These are phyloP conservation scores for Tenodera sinensis DNA, from an alignment of 2,888 invertebrate species.

Conservation along the genomic window DNA sequence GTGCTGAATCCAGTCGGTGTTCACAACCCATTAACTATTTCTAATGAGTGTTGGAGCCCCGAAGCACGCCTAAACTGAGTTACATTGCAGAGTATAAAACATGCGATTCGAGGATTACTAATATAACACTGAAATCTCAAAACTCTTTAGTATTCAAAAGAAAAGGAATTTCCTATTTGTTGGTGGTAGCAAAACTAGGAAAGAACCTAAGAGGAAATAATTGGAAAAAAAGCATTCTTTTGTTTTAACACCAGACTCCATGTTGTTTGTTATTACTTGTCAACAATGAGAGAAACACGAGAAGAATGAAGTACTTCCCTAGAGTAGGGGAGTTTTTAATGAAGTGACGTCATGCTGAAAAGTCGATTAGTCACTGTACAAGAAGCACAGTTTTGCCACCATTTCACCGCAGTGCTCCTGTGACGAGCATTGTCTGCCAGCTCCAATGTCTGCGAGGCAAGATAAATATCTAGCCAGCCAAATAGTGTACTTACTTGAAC, in stretches of 20 bases:
- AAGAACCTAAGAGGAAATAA: neutral
- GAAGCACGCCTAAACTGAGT: too few species aligned
- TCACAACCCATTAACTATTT: too few species aligned
- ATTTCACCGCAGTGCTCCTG: neutral
- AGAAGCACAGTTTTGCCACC: neutral
- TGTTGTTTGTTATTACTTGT: neutral
- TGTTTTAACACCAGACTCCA: neutral
- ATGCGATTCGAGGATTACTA: too few species aligned
- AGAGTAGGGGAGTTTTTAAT: neutral
- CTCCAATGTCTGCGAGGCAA: too few species aligned
- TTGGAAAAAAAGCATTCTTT: neutral
- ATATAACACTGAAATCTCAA: too few species aligned
- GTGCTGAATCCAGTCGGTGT: too few species aligned
- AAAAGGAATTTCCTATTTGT: neutral
- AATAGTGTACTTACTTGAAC: too few species aligned
- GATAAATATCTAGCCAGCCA: too few species aligned
- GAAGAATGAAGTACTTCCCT: neutral
- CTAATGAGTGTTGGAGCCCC: too few species aligned
- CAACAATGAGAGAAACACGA: neutral
- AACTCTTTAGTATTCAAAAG: too few species aligned
- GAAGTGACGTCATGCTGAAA: neutral
- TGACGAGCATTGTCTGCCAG: too few species aligned
- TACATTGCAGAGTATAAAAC: too few species aligned
- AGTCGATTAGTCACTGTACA: neutral
- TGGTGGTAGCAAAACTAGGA: neutral